phyloP scores from a whole-genome alignment of 2,888 invertebrate genomes.

The Acholoe squamosa region DNA sequence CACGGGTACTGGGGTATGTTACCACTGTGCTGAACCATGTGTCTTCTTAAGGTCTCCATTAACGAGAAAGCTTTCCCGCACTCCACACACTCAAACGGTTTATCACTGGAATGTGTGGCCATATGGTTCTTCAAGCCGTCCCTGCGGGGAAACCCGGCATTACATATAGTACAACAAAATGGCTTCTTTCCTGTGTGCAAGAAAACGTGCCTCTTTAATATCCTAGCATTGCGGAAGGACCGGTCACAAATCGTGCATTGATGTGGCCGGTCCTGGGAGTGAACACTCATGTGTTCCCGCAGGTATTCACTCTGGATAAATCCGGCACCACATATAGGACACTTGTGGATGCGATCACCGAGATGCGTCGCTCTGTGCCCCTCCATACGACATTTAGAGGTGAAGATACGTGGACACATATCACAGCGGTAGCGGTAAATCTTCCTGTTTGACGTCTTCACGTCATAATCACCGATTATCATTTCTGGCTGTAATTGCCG shows the following conservation, averaged over 20 bases:
- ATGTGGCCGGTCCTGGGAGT: not conserved
- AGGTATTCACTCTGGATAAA: constrained; percentile 60
- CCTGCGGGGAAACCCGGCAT: not conserved
- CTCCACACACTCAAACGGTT: not conserved
- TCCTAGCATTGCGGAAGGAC: not conserved
- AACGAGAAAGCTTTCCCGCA: not conserved
- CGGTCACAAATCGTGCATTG: not conserved
- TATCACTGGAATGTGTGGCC: constrained; percentile 37
- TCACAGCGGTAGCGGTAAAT: constrained; percentile 1
- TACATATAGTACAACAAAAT: not conserved
- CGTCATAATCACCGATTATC: not conserved
- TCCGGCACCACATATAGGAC: not conserved
- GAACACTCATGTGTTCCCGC: constrained; percentile 58
- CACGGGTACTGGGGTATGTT: not conserved
- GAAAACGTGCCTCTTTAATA: constrained; percentile 40
- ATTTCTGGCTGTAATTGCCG: not conserved
- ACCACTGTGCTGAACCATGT: not conserved
- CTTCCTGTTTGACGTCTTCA: not conserved
- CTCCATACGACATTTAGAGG: not conserved
- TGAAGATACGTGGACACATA: constrained; percentile 29
- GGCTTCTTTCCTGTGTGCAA: not conserved
- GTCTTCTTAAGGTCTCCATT: not conserved
- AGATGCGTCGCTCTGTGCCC: constrained; percentile 42
- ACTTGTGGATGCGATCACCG: constrained; percentile 31
- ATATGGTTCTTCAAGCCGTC: constrained; percentile 8